Percentiles rank a stretch among this genome's conserved stretches.
Conservation (phyloP, 2,113 vertebrate genomes). For the Alosa alosa region DNA sequence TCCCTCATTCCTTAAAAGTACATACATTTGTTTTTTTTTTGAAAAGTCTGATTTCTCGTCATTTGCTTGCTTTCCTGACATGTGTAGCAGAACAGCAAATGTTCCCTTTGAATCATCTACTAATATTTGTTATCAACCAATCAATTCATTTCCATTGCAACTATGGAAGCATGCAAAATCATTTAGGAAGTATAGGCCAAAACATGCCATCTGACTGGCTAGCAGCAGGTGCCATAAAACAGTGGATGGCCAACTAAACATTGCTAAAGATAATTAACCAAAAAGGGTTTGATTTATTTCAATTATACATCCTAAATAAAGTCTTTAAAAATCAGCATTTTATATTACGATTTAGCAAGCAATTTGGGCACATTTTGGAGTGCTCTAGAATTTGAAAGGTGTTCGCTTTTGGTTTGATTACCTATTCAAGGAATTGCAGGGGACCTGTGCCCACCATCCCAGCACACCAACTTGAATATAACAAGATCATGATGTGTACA, state of each 20-base stretch:
- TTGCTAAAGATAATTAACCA: conserved; percentile 4
- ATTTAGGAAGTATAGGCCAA: background rate
- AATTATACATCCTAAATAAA: background rate
- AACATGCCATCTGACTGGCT: background rate
- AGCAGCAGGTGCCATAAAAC: background rate
- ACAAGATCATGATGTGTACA: background rate
- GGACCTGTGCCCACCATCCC: background rate
- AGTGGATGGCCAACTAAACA: background rate
- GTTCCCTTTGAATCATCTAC: background rate
- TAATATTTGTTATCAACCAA: background rate
- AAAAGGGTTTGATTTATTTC: background rate
- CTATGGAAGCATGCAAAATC: background rate
- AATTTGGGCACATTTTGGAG: background rate
- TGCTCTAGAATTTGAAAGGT: background rate
- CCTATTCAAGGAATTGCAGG: background rate
- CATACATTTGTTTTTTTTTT: background rate
- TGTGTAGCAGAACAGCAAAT: background rate
- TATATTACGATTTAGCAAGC: background rate
- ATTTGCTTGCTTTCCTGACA: background rate
- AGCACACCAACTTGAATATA: background rate
- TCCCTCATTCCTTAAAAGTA: conserved; percentile 20
- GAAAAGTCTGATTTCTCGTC: background rate
- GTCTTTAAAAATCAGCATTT: background rate
- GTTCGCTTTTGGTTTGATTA: background rate
- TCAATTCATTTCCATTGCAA: background rate